Percentiles rank a stretch among this genome's conserved stretches.
phyloP scores from a whole-genome alignment of 2,888 invertebrate species.

The Odontothrips loti region DNA sequence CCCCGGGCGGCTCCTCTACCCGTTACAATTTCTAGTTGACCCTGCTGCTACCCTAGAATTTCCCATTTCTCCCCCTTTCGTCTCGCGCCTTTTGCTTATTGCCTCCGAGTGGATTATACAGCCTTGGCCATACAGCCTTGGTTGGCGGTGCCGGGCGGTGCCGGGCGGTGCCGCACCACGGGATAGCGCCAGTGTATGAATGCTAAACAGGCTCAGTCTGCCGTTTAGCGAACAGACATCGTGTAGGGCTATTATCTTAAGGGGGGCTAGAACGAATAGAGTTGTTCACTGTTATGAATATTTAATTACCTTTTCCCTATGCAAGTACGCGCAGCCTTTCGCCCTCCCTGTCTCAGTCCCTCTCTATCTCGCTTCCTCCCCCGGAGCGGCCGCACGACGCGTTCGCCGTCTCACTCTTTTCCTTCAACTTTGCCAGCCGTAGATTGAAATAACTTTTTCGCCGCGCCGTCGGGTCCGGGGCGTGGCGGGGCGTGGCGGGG shows the following conservation, averaged over 20 bases:
- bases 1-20: no score
- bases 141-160: no score
- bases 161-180: not conserved
- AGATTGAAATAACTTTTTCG: constrained; percentile 25
- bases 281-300: constrained; percentile 25
- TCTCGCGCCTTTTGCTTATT: constrained; percentile 21
- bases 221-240: constrained; percentile 23
- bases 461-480: not conserved
- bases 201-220: constrained; percentile 16
- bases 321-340: not conserved
- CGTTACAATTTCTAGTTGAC: no score
- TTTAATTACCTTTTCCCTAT: constrained; percentile 25
- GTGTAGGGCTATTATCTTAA: constrained; percentile 26
- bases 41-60: no score
- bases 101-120: constrained; percentile 19
- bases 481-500: not conserved
- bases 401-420: not conserved
- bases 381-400: not conserved
- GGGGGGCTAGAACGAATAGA: constrained; percentile 22
- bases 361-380: not conserved
- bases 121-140: not conserved
- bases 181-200: not conserved
- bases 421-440: constrained; percentile 18
- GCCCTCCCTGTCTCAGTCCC: not conserved
- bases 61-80: not conserved